Evolutionary conservation across 2,797 vertebrate species (phyloP), one percentile per base, ranked within the genome.

Genomic region (Rhincodon typus): DNA sequence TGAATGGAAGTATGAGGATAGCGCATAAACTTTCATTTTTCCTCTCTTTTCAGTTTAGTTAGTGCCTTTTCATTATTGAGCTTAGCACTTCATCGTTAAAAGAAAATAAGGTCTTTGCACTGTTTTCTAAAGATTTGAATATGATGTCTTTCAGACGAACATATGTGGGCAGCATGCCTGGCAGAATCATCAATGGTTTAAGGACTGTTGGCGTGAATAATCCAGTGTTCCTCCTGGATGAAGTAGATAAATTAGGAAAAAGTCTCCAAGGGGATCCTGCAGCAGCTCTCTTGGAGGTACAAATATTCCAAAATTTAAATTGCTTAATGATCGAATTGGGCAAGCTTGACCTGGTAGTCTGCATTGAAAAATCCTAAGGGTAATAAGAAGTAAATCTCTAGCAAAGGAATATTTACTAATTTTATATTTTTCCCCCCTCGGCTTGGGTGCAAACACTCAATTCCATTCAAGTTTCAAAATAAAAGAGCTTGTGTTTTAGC

Each of bases 91-190:
- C 5, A 15, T 84, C 21, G 46, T 30, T 50, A 6, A 66, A 90
- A n/a, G 19, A 91, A 21, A 70, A 0, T 10, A 50, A 30, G 4
- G 23, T 34, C 4, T 91, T 72, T 77, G 30, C 42, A 34, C 27
- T 74, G 34, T 57, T 57, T 95, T 77, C 94, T 34, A 77, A 77
- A 50, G 6, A 19, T 12, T 34, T 74, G 69, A 74, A 34, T 95
- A 30, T 34, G 74, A 46, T 88, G 0, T n/a, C 96, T 46, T 96
- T 0, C 97, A 99, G 99, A 72, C 98, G 99, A 38, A 99, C 99
- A 4, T 99, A 99, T 0, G 99, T 99, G 0, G 99, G 99, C 96
- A 99, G 99, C 96, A 99, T 99, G 99, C 99, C 99, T 0, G 99
- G 99, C 0, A 98, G 99, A 86, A 99, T 99, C 96, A 98, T 99